A percentile compares a stretch with the other conserved stretches of the same genome.
These are phyloP conservation scores for Drosophila cardini DNA, from an alignment of 1,140 invertebrate genomes.

Conservation along the genomic window DNA sequence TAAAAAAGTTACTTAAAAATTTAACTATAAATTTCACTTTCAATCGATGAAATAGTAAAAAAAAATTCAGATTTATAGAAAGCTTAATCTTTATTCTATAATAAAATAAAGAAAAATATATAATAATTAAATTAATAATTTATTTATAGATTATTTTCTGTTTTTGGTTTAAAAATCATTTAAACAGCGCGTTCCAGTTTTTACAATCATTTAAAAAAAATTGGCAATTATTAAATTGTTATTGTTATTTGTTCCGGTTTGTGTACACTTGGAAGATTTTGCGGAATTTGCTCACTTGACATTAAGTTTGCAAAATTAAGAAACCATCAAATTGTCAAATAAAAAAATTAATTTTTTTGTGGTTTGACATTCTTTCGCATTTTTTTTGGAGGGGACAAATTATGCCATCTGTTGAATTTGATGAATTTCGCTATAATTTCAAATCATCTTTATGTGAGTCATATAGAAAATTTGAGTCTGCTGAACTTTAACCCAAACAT, in stretches of 20 bases:
- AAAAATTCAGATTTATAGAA: not conserved
- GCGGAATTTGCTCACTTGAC: constrained; percentile 30
- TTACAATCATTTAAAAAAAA: constrained; percentile 2
- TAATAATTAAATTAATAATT: not conserved
- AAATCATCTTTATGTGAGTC: constrained; percentile 26
- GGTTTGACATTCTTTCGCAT: constrained; percentile 26
- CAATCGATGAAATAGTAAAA: not conserved
- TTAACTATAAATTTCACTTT: not conserved
- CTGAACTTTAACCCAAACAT: constrained; percentile 30
- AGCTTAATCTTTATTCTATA: not conserved
- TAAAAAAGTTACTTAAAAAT: constrained; percentile 14
- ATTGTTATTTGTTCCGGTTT: constrained; percentile 6
- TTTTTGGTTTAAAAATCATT: not conserved
- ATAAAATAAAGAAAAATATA: not conserved
- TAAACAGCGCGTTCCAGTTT: not conserved
- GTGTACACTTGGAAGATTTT: constrained; percentile 5
- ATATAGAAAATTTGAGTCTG: constrained; percentile 3
- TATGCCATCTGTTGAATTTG: constrained; percentile 31
- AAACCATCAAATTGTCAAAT: constrained; percentile 25
- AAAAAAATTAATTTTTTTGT: constrained; percentile 10
- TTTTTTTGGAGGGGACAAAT: constrained; percentile 3
- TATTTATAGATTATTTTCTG: not conserved
- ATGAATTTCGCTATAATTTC: constrained; percentile 13
- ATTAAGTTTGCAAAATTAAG: constrained; percentile 18
- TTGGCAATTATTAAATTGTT: constrained; percentile 19